Evolutionary conservation across 2,113 vertebrate species (phyloP).

Genomic region (Colinus virginianus): DNA sequence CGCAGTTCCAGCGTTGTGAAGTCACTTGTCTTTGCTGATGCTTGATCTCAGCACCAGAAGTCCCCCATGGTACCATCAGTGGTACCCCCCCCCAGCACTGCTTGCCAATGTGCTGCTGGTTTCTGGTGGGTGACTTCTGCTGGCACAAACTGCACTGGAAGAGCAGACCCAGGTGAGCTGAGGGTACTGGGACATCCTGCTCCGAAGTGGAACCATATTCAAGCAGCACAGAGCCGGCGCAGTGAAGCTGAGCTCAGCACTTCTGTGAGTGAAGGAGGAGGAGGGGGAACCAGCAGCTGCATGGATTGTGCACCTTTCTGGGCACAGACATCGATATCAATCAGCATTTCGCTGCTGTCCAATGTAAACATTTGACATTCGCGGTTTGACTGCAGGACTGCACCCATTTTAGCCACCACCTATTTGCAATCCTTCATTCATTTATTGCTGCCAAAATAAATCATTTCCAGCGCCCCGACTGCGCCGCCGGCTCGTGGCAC

Average conservation of each 20-base stretch:
- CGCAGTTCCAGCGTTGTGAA: not conserved
- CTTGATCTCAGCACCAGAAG: not conserved
- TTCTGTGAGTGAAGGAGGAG: not conserved
- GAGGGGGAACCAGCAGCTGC: not conserved
- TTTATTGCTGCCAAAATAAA: not conserved
- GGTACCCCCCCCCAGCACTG: fast-evolving
- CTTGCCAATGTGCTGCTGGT: fast-evolving
- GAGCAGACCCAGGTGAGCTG: not conserved
- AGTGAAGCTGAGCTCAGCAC: not conserved
- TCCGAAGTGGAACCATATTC: fast-evolving
- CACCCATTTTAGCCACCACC: fast-evolving
- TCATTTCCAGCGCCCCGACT: not conserved
- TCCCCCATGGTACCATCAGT: fast-evolving
- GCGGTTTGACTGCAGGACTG: not conserved
- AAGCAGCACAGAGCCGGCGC: fast-evolving
- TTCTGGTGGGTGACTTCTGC: not conserved
- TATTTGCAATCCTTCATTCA: not conserved
- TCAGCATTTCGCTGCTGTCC: fast-evolving
- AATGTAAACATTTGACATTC: fast-evolving
- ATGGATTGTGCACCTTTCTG: not conserved
- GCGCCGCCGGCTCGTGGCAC: not conserved
- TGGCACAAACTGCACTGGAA: not conserved
- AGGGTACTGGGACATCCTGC: not conserved
- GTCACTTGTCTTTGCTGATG: not conserved
- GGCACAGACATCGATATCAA: fast-evolving